These are phyloP conservation scores for Python bivittatus DNA, from an alignment of 2,113 vertebrate genomes.

Conservation along the genomic window DNA sequence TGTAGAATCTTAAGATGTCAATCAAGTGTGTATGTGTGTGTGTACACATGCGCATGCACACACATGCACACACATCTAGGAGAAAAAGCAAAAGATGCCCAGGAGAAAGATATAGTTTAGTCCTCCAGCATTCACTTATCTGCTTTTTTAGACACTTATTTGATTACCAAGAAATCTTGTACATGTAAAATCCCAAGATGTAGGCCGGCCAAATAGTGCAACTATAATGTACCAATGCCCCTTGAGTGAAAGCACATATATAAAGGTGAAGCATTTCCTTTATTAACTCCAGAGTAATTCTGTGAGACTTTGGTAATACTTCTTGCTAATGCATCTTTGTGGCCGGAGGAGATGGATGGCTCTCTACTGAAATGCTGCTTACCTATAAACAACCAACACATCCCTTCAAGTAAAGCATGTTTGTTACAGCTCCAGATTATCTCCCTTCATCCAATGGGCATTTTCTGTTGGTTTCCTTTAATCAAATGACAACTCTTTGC, in stretches of 20 bases:
- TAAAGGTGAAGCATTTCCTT: not conserved
- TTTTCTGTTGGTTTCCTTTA: not conserved
- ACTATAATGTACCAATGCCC: not conserved
- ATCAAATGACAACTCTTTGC: not conserved
- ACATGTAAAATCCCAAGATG: not conserved
- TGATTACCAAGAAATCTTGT: not conserved
- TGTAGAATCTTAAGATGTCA: not conserved
- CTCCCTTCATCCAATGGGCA: not conserved
- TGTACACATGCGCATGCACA: not conserved
- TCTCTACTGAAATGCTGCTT: not conserved
- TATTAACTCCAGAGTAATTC: conserved; percentile 5
- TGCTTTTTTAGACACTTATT: not conserved
- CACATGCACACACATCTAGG: not conserved
- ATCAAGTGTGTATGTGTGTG: not conserved
- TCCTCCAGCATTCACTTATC: not conserved
- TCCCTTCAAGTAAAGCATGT: not conserved
- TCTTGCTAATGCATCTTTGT: not conserved
- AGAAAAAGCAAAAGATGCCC: not conserved
- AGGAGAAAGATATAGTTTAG: not conserved
- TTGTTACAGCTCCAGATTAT: not conserved
- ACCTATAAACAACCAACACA: not conserved
- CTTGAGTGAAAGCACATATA: not conserved
- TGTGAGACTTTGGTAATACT: not conserved
- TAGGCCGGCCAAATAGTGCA: not conserved
- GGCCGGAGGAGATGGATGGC: not conserved